Base-by-base conservation (phyloP, 1,140 invertebrate genomes). In the Chymomyza costata region DNA sequence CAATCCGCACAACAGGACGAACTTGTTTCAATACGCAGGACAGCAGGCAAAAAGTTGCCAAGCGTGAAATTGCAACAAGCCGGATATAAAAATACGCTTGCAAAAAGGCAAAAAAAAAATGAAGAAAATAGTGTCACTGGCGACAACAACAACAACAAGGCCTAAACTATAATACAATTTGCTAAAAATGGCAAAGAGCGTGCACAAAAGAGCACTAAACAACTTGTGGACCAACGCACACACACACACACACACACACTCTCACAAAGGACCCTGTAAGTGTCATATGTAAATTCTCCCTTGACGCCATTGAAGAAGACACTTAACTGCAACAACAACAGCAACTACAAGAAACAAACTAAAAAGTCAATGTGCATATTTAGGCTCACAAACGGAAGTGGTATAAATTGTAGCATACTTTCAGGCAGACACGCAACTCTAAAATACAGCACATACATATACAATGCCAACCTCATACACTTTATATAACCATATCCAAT, bases 141-240 rank as follows among this genome's bases (percentile, higher is more conserved):
- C 49, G 62, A n/a, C n/a, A n/a, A n/a, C n/a, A n/a, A n/a, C n/a
- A n/a, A n/a, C n/a, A n/a, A n/a, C n/a, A n/a, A n/a, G n/a, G n/a
- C 63, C 80, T 80, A 78, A 78, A 78, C 71, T 78, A 78, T 78
- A 78, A 80, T 80, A 78, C 71, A 78, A 78, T 80, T 71, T 78
- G 71, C 70, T 78, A 76, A 78, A 78, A 80, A 80, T 80, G 63
- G 65, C 76, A 71, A 58, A 76, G 50, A 63, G 50, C 57, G 51
- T 71, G 67, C 69, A 68, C 67, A 71, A 66, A 71, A 59, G 68
- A 71, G 62, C 67, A 71, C 67, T 74, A 74, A 74, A 60, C 57
- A 60, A 52, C 51, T 60, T 60, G 51, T 55, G 57, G 50, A 35
- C 59, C 54, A 54, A 52, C 59, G 55, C 14, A 44, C 48, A 47